These are phyloP conservation scores for Drosophila cognata DNA, from an alignment of 2,888 invertebrate genomes.

Conservation along the genomic window DNA sequence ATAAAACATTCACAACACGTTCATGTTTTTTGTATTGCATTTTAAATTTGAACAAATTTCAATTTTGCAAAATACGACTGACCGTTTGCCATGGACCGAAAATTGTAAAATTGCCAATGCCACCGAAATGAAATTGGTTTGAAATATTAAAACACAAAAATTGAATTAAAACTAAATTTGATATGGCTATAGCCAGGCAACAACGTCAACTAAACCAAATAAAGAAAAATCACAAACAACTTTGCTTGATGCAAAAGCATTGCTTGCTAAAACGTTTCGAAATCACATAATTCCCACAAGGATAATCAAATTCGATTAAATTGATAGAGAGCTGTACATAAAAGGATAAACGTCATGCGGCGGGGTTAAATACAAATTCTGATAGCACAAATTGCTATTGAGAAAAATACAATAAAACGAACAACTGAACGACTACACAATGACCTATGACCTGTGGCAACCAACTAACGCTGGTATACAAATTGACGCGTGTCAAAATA, in stretches of 20 bases:
- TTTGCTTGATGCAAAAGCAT: slow-evolving; percentile 11
- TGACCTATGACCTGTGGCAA: slow-evolving; percentile 17
- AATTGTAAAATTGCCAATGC: slow-evolving; percentile 34
- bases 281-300: slow-evolving; percentile 47
- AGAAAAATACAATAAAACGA: slow-evolving; percentile 5
- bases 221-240: background rate
- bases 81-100: slow-evolving; percentile 13
- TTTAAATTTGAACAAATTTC: slow-evolving; percentile 68
- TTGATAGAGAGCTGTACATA: slow-evolving; percentile 31
- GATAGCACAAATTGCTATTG: slow-evolving; percentile 18
- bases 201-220: background rate
- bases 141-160: slow-evolving; percentile 48
- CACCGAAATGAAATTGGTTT: slow-evolving; percentile 45
- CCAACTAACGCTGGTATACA: background rate
- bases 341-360: slow-evolving; percentile 34
- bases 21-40: slow-evolving; percentile 47
- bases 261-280: slow-evolving; percentile 17
- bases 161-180: slow-evolving; percentile 52
- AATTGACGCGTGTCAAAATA: background rate
- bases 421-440: slow-evolving; percentile 6
- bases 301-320: slow-evolving; percentile 73
- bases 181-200: slow-evolving; percentile 13
- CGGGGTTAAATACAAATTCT: slow-evolving; percentile 32
- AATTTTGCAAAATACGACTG: slow-evolving; percentile 53
- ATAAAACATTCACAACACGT: slow-evolving; percentile 39